phyloP scores from a whole-genome alignment of 2,888 invertebrate genomes.

The Plebejus melissa region DNA sequence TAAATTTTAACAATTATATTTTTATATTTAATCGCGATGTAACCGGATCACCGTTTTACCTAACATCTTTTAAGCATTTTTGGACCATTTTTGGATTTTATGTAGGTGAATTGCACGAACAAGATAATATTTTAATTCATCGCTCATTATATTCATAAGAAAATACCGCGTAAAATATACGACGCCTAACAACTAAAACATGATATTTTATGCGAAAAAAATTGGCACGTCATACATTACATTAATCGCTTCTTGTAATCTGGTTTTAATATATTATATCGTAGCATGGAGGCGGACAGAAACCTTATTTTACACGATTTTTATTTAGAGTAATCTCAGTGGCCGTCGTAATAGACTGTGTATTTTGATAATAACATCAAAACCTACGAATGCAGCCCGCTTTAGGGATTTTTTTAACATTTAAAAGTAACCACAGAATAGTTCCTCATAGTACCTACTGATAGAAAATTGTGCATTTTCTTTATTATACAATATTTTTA shows the following conservation, averaged over 20 bases:
- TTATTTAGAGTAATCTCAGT: conserved; percentile 46
- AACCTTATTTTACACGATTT: conserved; percentile 44
- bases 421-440: conserved; percentile 70
- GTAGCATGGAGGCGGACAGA: conserved; percentile 39
- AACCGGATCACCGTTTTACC: conserved; percentile 56
- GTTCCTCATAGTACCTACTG: conserved; percentile 79
- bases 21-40: conserved; percentile 60
- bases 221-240: conserved; percentile 21
- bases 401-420: conserved; percentile 49
- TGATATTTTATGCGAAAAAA: conserved; percentile 25
- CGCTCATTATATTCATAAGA: conserved; percentile 32
- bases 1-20: conserved; percentile 69
- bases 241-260: conserved; percentile 23
- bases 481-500: conserved; percentile 65
- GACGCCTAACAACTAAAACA: conserved; percentile 21
- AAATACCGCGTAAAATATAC: conserved; percentile 25
- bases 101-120: conserved; percentile 39
- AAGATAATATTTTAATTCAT: conserved; percentile 35
- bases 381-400: conserved; percentile 56
- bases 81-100: conserved; percentile 50
- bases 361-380: conserved; percentile 74
- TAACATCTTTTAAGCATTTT: conserved; percentile 47
- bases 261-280: conserved; percentile 38
- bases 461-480: conserved; percentile 77
- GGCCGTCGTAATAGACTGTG: conserved; percentile 58